Evolutionary conservation across 2,113 vertebrate genomes (phyloP), one percentile per base, ranked within the genome.

Genomic region (Aspidoscelis tigris): DNA sequence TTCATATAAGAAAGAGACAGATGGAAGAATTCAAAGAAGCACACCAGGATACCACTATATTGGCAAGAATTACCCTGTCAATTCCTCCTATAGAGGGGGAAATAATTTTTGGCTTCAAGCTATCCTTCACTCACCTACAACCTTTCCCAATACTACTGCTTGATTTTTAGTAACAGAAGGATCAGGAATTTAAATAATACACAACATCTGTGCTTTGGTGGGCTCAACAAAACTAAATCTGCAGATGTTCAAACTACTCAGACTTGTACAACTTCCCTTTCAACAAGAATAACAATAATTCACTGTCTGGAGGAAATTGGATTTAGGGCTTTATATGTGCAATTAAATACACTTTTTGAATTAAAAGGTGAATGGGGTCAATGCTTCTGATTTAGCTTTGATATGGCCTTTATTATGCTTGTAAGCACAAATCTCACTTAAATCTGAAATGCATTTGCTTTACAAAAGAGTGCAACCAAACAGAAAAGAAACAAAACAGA

Each of bases 231-330:
- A 91, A 94, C 90, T 94, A 94, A 95, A 95, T 93, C 95, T 96
- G 93, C 70, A 71, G 88, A 79, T 93, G 93, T 91, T 94, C 90
- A 91, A 93, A 94, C 91, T 94, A 94, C 88, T 94, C 81, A 39
- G 95, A 96, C 96, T 95, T 95, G 94, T 94, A 92, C 94, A 96
- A 94, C 92, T 96, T 95, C 91, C 90, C 93, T 96, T 96, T 95
- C 95, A 96, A 92, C 93, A 96, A 95, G 95, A 96, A 96, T 96
- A 92, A 93, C 94, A 96, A 96, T 96, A 96, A 96, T 96, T 95
- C 94, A 95, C 95, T 96, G 96, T 96, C 96, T 97, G 96, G 95
- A 96, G 94, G 92, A 90, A 95, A 93, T 90, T 95, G 92, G 88
- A 95, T 95, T 95, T 94, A 95, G 92, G 93, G 95, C 94, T 94